Evolutionary conservation across 2,888 invertebrate genomes (phyloP), one percentile per base, ranked within the genome.

Genomic region (Dynastes tityus): DNA sequence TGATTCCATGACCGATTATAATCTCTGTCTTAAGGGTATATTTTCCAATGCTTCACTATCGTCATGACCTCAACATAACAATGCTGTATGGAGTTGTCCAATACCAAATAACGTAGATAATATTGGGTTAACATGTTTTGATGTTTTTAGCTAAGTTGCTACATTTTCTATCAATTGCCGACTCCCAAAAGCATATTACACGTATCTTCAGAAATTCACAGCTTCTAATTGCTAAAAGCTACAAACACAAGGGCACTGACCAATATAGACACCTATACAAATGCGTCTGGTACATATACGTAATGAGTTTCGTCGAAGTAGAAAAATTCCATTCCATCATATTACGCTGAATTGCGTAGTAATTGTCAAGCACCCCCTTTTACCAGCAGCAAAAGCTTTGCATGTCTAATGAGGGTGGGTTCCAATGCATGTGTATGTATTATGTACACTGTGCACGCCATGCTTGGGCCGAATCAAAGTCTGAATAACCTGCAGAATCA

Each of bases 401-500:
- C 73, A 40, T 73, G 73, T 58, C 37, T 73, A 58, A 37, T 58
- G 58, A 73, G 73, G 73, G 73, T 73, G 73, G 4, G 37, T 73
- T 68, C 51, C 27, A 51, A 8, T 22, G 40, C 22, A 22, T 37
- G 40, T 58, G 16, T 16, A 22, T 58, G 32, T 22, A 37, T 1
- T 5, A 55, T 16, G 4, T 16, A 55, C n/a, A 6, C 4, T 67
- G n/a, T 67, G 22, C 67, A 49, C 45, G 22, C 49, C 3, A 16
- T 22, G 27, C 27, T 49, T 40, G 2, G 11, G 13, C 61, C 53
- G 71, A 78, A 78, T 78, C 76, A 78, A 78, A 68, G 78, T 64
- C 70, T 73, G 65, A 75, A 61, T 65, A 78, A 78, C 78, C 78
- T 78, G 78, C 63, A 22, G 61, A 78, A 78, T 78, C 76, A 78